Conservation (phyloP, 2,888 invertebrate species). For the Crematogaster levior region DNA sequence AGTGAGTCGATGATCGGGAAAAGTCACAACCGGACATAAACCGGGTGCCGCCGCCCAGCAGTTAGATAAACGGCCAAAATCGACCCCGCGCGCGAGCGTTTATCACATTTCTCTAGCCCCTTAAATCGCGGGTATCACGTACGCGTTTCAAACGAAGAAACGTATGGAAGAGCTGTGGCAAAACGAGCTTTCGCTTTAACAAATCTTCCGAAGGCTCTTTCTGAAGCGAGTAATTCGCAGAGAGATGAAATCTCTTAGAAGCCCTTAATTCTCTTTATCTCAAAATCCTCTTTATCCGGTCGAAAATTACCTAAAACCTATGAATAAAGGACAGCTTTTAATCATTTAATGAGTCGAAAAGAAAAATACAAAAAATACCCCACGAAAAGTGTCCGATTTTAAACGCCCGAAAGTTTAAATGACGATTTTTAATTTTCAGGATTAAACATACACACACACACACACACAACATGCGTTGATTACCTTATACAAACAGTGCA, state of each 20-base stretch:
- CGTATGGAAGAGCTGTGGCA: constrained; percentile 3
- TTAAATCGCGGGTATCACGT: constrained; percentile 48
- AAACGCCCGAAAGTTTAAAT: too few species aligned
- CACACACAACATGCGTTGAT: neutral
- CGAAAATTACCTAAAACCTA: neutral
- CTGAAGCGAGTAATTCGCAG: neutral
- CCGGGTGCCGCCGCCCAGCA: neutral
- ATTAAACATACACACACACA: neutral
- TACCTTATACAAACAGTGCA: neutral
- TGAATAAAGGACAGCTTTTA: constrained; percentile 2
- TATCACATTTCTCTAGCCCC: constrained; percentile 40
- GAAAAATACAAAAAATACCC: neutral
- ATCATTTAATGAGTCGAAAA: neutral
- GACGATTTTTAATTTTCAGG: neutral
- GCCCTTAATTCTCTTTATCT: constrained; percentile 12
- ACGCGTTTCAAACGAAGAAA: constrained; percentile 34
- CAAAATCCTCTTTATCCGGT: neutral
- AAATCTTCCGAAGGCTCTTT: constrained; percentile 16
- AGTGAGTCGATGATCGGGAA: constrained; percentile 52
- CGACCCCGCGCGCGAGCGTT: constrained; percentile 41
- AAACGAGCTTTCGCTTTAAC: constrained; percentile 37
- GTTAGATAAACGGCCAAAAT: constrained; percentile 46
- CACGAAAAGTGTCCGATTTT: neutral
- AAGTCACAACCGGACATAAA: constrained; percentile 43
- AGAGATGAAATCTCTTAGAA: constrained; percentile 11